These are phyloP conservation scores for Bettongia penicillata DNA, from an alignment of 2,113 vertebrate species.

Conservation along the genomic window DNA sequence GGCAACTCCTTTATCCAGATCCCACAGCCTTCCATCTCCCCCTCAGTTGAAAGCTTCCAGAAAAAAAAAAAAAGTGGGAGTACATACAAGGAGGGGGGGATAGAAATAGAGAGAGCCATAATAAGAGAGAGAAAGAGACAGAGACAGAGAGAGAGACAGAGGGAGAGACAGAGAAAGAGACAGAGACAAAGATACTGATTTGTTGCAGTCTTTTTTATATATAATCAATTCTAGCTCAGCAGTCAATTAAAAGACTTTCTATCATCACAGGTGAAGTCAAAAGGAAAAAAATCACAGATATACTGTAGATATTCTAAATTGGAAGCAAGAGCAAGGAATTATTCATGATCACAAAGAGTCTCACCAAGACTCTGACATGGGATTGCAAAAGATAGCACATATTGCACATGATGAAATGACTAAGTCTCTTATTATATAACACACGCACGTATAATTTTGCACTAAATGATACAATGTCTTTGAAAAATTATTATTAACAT, in stretches of 20 bases:
- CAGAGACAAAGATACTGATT: background rate
- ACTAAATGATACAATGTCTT: background rate
- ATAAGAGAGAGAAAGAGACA: too few species aligned
- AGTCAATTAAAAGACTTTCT: background rate
- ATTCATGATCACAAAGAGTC: background rate
- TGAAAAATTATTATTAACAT: background rate
- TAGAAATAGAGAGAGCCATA: too few species aligned
- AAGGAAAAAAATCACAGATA: background rate
- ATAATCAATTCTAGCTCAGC: background rate
- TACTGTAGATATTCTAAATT: background rate
- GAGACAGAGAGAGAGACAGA: fast-evolving
- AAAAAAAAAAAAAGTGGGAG: background rate
- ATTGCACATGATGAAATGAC: background rate
- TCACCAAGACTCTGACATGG: background rate
- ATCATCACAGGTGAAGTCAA: background rate
- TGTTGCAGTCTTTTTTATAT: background rate
- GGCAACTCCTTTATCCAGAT: background rate
- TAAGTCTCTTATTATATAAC: background rate
- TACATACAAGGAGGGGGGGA: too few species aligned
- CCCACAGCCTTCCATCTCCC: background rate
- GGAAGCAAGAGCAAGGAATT: background rate
- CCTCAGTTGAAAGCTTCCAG: background rate
- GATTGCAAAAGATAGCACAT: background rate
- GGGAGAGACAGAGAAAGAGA: background rate
- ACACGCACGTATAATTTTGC: background rate